Base-by-base conservation (phyloP, 1,140 invertebrate genomes). In the Myzus persicae region DNA sequence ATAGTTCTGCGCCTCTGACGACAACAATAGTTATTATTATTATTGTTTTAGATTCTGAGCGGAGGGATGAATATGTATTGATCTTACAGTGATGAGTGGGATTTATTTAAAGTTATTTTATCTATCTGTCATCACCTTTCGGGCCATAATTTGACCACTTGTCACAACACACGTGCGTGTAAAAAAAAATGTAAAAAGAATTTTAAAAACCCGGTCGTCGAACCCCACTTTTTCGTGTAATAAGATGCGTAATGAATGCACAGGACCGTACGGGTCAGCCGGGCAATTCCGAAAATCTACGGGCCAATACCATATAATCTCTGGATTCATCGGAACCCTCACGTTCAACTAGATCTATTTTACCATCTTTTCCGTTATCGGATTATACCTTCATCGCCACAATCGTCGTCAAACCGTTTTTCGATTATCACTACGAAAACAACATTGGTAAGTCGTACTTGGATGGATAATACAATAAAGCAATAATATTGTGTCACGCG, bases 221-320 rank as follows among this genome's bases (percentile, higher is more conserved):
- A 85, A 81, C 40, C 24, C 48, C 81, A n/a, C 11, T 51, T 48
- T 51, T 24, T 90, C 8, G 4, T 36, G 1, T 8, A 46, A 42
- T 93, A 93, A 93, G 91, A 93, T 18, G 46, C 38, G n/a, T 85
- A 93, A 93, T 93, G 46, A 85, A 93, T 93, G 91, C 91, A 26
- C 24, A 26, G 36, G n/a, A 54, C 81, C 91, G 81, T 93, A 84
- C 91, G 81, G 91, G 91, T 92, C 76, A 81, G 36, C 91, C 46
- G 67, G 76, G 54, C 44, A 36, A 51, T n/a, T 48, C 31, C 87
- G 87, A 51, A 40, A 40, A 20, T 24, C 88, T 38, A 51, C 48
- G 36, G 44, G 9, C 46, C 20, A n/a, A 36, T n/a, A n/a, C 46
- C 22, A 90, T 90, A 51, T 51, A 90, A 90, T 90, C 89, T 67